These are phyloP conservation scores for Heteronetta atricapilla DNA, from an alignment of 2,113 vertebrate species.

Conservation along the genomic window DNA sequence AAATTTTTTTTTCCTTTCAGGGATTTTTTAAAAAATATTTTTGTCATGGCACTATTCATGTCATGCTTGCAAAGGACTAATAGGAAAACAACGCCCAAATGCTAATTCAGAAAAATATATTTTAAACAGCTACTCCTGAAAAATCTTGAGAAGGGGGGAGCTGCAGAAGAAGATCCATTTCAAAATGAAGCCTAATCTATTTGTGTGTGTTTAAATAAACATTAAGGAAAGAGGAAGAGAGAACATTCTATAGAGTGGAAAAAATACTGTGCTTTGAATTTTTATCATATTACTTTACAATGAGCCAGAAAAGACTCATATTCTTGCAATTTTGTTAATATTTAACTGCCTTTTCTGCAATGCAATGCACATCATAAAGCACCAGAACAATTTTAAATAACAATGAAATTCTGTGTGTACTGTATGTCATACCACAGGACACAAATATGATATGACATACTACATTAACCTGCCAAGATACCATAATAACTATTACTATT, in stretches of 20 bases:
- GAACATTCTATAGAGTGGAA: neutral
- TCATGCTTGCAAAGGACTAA: neutral
- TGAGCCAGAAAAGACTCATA: neutral
- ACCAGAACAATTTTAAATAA: neutral
- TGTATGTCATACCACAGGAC: neutral
- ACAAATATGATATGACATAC: slow-evolving; percentile 40
- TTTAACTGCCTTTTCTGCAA: neutral
- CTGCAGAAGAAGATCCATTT: neutral
- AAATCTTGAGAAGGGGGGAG: neutral
- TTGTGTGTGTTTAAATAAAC: neutral
- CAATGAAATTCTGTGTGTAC: neutral
- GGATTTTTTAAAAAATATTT: neutral
- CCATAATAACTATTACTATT: slow-evolving; percentile 13
- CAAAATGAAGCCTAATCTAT: neutral
- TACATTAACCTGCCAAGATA: slow-evolving; percentile 45
- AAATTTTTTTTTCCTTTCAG: neutral
- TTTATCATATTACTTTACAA: neutral
- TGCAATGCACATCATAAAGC: neutral
- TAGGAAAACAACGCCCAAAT: neutral
- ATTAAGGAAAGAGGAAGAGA: neutral
- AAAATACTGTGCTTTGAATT: neutral
- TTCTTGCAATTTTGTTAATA: neutral
- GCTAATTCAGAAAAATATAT: neutral
- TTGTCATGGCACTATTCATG: neutral
- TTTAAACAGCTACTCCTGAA: neutral